Evolutionary conservation across 2,888 invertebrate species (phyloP), one percentile per base, ranked within the genome.

Genomic region (Ophion ventricosus): DNA sequence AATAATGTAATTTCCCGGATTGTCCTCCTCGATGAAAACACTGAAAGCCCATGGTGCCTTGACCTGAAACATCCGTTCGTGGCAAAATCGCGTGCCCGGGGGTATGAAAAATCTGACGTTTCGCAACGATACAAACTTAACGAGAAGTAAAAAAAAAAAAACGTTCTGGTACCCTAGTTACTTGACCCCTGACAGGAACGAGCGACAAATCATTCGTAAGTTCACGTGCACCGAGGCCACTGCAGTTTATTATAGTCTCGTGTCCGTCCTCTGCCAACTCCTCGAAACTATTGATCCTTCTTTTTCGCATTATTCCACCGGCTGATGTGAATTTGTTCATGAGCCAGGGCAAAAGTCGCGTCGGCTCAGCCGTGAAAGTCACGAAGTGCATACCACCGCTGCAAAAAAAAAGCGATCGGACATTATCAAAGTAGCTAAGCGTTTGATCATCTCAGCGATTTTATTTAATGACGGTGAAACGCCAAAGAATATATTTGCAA

Each of bases 191-290:
- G 67, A 97, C 95, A 1, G 98, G 95, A 77, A 93, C 93, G 69
- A 97, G 94, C 54, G 91, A 90, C 0, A 92, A 87, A 94, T 98
- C 98, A 0, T 94, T 94, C 0, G 96, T 94, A 0, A 98, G 91
- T 10, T 94, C 86, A 86, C 94, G 94, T 0, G 97, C 95, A 0
- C 95, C 96, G 0, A 98, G 90, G 1, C 97, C 98, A 0, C 96
- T 94, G 88, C 98, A 98, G 92, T 98, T 98, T 63, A 98, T 94
- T n/a, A 98, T 94, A 0, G 97, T 94, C 90, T 97, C 96, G 89
- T 94, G 96, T 0, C 93, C 92, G 43, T 92, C 93, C 20, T 90
- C 88, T 0, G 93, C 88, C 23, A 95, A 91, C 76, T 95, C 94
- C 4, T 95, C 91, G 0, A 96, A 91, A 72, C 94, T 91, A 14